Evolutionary conservation across 1,140 invertebrate genomes (phyloP).

Genomic region (Neodiprion virginianus): DNA sequence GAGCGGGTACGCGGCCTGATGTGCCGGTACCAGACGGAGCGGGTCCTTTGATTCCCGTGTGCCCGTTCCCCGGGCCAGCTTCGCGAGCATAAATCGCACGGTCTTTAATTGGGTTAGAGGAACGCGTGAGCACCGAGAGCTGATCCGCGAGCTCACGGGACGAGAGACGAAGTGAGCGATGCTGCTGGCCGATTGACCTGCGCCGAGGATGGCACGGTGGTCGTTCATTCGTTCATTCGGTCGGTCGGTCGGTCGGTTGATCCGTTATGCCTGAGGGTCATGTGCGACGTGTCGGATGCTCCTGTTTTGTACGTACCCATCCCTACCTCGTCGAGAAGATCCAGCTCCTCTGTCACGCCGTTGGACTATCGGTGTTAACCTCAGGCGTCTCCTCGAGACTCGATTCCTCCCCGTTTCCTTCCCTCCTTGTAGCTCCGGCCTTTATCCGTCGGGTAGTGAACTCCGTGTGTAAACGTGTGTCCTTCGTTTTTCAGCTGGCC

Average conservation of each 20-base stretch:
- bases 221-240: neutral
- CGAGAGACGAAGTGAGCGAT: constrained; percentile 24
- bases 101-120: constrained; percentile 7
- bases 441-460: constrained; percentile 9
- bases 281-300: constrained; percentile 34
- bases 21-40: neutral
- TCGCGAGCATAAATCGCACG: neutral
- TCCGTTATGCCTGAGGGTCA: constrained; percentile 53
- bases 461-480: neutral
- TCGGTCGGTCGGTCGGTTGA: constrained; percentile 30
- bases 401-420: constrained; percentile 10
- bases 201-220: neutral
- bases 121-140: neutral
- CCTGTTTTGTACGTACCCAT: constrained; percentile 11
- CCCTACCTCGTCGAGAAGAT: constrained; percentile 21
- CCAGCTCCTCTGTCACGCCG: constrained; percentile 25
- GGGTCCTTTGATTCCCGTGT: neutral
- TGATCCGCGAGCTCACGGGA: neutral
- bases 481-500: constrained; percentile 55
- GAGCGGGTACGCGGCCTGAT: neutral
- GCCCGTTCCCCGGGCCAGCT: neutral
- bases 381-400: constrained; percentile 13
- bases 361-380: constrained; percentile 25
- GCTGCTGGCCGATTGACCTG: constrained; percentile 47
- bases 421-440: constrained; percentile 1